These are phyloP conservation scores for Oceanodroma leucorhoa DNA, from an alignment of 2,797 vertebrate genomes.

Conservation along the genomic window DNA sequence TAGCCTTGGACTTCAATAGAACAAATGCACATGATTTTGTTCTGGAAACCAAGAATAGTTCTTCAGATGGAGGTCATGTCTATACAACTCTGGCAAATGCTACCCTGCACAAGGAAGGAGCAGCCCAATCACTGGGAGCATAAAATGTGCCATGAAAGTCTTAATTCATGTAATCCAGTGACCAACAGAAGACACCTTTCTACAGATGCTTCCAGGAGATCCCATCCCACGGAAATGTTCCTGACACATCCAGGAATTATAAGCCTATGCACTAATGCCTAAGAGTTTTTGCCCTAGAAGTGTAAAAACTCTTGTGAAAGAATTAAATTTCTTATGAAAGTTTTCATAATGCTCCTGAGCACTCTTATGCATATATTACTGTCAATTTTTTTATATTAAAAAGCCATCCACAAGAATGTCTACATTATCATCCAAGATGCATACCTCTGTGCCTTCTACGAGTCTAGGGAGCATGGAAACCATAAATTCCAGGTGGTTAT, in stretches of 20 bases:
- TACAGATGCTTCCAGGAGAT: neutral
- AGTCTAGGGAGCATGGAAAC: neutral
- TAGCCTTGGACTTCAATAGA: slow-evolving; percentile 32
- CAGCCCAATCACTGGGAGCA: neutral
- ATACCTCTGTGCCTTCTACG: neutral
- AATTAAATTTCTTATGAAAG: neutral
- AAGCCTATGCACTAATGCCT: neutral
- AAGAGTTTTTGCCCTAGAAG: neutral
- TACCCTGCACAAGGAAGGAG: slow-evolving; percentile 3
- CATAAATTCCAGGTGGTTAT: neutral
- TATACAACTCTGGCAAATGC: neutral
- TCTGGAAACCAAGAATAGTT: slow-evolving; percentile 51
- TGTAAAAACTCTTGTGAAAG: neutral
- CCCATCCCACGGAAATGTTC: neutral
- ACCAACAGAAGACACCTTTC: neutral
- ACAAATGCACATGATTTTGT: slow-evolving; percentile 35
- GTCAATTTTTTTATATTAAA: neutral
- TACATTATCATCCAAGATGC: neutral
- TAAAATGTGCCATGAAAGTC: neutral
- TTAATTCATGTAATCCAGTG: neutral
- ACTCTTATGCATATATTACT: neutral
- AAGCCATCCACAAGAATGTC: neutral
- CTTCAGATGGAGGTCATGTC: slow-evolving; percentile 51
- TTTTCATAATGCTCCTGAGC: neutral
- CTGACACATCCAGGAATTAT: neutral